A percentile compares a stretch with the other conserved stretches of the same genome.
phyloP scores from a whole-genome alignment of 2,797 vertebrate species.

The Sebastes variabilis region DNA sequence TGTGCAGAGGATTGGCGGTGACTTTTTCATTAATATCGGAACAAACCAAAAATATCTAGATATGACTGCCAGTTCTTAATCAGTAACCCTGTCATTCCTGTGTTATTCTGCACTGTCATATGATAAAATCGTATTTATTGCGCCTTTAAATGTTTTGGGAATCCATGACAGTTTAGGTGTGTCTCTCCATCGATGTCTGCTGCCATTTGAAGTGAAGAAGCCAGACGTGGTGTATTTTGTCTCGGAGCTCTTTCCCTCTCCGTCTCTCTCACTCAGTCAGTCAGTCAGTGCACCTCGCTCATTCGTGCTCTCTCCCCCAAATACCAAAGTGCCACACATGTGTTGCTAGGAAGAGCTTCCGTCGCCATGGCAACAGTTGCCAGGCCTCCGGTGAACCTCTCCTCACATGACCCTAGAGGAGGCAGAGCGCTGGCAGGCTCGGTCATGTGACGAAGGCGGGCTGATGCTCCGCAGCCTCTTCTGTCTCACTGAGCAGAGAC shows the following conservation, averaged over 20 bases:
- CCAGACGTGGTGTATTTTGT: not conserved
- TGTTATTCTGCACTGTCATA: not conserved
- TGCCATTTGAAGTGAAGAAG: not conserved
- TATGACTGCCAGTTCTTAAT: no score
- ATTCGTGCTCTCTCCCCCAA: slow-evolving; percentile 6
- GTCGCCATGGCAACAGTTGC: slow-evolving; percentile 79
- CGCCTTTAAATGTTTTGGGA: not conserved
- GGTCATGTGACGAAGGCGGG: slow-evolving; percentile 66
- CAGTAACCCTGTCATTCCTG: no score
- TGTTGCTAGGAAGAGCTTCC: slow-evolving; percentile 82
- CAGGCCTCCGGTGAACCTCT: slow-evolving; percentile 58
- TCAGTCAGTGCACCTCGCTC: not conserved
- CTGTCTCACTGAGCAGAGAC: not conserved
- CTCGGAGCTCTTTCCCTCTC: not conserved
- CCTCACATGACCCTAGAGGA: slow-evolving; percentile 76
- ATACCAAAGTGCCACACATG: slow-evolving; percentile 37
- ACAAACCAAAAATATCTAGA: no score
- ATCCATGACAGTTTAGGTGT: not conserved
- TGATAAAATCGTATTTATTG: accelerated
- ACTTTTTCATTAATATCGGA: not conserved
- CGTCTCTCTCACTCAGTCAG: not conserved
- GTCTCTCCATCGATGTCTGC: not conserved
- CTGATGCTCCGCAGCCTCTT: slow-evolving; percentile 1
- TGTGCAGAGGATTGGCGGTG: not conserved
- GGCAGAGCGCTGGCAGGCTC: slow-evolving; percentile 42